Base-by-base conservation (phyloP, 2,113 vertebrate species). In the Aspidoscelis tigris region DNA sequence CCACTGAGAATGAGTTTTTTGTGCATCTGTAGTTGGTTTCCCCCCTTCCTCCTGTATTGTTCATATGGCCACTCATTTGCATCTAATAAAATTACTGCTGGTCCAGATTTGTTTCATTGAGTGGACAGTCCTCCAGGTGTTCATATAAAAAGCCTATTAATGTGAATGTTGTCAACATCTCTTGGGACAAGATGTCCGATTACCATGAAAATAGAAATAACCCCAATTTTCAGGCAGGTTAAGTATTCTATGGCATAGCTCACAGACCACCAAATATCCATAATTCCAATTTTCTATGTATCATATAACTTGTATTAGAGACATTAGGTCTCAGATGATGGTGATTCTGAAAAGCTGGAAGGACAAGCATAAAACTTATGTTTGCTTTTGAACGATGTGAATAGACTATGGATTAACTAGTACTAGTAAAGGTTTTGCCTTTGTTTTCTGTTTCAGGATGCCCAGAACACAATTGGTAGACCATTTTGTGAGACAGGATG, bases 201-300 rank as follows among this genome's bases (percentile, higher is more conserved):
- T 93, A 89, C 80, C 82, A 72, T 89, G 77, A 87, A 90, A 91
- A 93, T 91, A 78, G 70, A 91, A 91, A 91, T 88, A 84, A 85
- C 86, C 72, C 53, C 39, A 87, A 89, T 88, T 91, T 72, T 88
- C 78, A 81, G 68, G 39, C 81, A 92, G 90, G 85, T 89, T 89
- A 93, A 91, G 3, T 78, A 84, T 93, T 88, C 83, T 4, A 0
- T 78, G 64, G 73, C 85, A 3, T 83, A 89, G 85, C 86, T 88
- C 77, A 81, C 0, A 0, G 70, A 78, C 77, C 86, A 39, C 86
- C 86, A 87, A 84, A 93, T 91, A 90, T 89, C 88, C 86, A 82
- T 84, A 69, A 78, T 92, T n/a, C 76, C 33, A 2, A 81, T 88
- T 89, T 94, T 89, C 76, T 85, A 88, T 81, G 2, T 71, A 64